Percentiles rank a stretch among this genome's conserved stretches.
Evolutionary conservation across 1,140 invertebrate genomes (phyloP).

Genomic region (Drosophila pachea): DNA sequence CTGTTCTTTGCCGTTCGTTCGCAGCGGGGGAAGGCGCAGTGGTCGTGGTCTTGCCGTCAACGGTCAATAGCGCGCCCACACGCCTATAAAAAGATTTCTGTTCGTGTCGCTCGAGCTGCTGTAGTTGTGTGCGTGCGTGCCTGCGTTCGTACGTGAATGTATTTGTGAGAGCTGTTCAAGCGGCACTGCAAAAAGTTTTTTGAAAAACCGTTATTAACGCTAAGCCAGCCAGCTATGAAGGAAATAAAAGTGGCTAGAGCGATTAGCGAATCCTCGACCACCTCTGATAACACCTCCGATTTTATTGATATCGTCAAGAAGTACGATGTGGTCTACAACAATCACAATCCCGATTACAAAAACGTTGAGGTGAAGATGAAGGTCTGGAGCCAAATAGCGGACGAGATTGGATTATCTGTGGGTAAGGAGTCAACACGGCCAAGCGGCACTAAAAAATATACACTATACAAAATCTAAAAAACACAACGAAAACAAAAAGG

Average conservation of each 20-base stretch:
- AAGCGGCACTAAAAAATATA: constrained; percentile 7
- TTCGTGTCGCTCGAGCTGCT: constrained; percentile 16
- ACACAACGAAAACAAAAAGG: constrained; percentile 24
- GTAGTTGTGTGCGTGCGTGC: background rate
- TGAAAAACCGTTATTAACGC: constrained; percentile 27
- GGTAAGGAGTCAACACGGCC: constrained; percentile 57
- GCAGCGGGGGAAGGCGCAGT: constrained; percentile 13
- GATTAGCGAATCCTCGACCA: constrained; percentile 75
- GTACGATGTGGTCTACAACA: constrained; percentile 77
- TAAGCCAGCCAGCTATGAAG: constrained; percentile 42
- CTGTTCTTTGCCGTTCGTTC: constrained; percentile 35
- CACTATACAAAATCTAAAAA: background rate
- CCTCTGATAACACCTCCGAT: constrained; percentile 76
- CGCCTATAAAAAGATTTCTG: constrained; percentile 53
- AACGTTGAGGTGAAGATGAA: constrained; percentile 77
- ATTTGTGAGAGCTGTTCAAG: constrained; percentile 11
- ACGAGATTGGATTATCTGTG: constrained; percentile 76
- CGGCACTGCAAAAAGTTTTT: constrained; percentile 10
- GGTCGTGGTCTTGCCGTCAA: constrained; percentile 35
- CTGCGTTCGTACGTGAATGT: constrained; percentile 15
- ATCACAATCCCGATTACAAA: constrained; percentile 78
- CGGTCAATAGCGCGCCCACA: constrained; percentile 45
- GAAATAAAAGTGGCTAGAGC: constrained; percentile 71
- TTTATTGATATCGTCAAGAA: constrained; percentile 78
- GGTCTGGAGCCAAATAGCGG: constrained; percentile 75